These are phyloP conservation scores for Arrhamphus sclerolepis DNA, from an alignment of 2,797 vertebrate species.

Conservation along the genomic window DNA sequence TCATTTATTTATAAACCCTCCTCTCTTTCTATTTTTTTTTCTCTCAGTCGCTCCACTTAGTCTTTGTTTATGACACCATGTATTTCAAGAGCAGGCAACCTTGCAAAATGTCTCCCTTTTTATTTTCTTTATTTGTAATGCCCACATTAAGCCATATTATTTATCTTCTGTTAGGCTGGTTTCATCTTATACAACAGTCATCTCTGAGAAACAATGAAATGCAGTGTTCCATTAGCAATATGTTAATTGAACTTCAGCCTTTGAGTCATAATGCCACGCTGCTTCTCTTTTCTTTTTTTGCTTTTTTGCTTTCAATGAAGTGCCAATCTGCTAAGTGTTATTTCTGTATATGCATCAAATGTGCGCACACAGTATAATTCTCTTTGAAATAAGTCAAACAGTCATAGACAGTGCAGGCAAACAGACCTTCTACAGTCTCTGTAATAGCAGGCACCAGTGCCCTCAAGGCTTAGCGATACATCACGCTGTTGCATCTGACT, in stretches of 20 bases:
- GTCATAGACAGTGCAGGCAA: neutral
- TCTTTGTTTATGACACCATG: slow-evolving; percentile 23
- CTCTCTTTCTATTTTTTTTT: slow-evolving; percentile 20
- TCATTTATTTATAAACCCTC: slow-evolving; percentile 53
- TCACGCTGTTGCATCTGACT: slow-evolving; percentile 29
- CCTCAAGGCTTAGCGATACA: slow-evolving; percentile 3
- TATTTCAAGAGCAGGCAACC: slow-evolving; percentile 19
- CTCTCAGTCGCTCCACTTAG: slow-evolving; percentile 15
- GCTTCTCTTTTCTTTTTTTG: no score
- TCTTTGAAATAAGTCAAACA: no score
- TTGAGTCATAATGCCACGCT: no score
- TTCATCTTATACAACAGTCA: neutral
- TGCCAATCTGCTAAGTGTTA: no score
- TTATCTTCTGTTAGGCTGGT: neutral
- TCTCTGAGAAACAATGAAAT: neutral
- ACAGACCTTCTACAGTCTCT: slow-evolving; percentile 13
- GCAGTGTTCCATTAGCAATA: neutral
- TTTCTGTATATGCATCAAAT: no score
- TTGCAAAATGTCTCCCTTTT: neutral
- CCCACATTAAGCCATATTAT: neutral
- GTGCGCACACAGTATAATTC: no score
- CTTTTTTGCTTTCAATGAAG: no score
- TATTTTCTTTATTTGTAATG: neutral
- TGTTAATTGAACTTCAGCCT: neutral
- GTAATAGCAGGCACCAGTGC: slow-evolving; percentile 2